Base-by-base conservation (phyloP, 2,797 vertebrate species). In the Euthynnus affinis region DNA sequence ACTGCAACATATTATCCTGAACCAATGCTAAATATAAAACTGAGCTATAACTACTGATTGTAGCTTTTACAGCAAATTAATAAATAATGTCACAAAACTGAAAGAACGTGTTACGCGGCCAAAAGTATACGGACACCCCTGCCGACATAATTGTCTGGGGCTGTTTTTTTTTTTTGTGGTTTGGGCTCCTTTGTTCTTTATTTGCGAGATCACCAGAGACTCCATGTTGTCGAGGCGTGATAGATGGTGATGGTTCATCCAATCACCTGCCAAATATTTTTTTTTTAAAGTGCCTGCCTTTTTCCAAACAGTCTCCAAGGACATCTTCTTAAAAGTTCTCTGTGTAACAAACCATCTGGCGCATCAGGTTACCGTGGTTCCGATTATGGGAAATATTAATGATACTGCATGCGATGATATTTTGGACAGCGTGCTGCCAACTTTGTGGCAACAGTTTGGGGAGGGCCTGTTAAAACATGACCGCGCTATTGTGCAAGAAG, bases 1-100 rank as follows among this genome's bases (percentile, higher is more conserved):
- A 78, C 68, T 37, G 67, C 44, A 49, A 46, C 44, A 8, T 56
- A 59, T 74, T 83, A 81, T 85, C 90, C 69, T 18, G 59, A 57
- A 74, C 27, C 42, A 27, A 34, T 13, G 23, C 78, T 74, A 83
- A 83, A 87, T 71, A 61, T 81, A 53, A 62, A 61, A 25, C 22
- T 51, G n/a, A 23, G 23, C 37, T 29, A 51, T 64, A 67, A 69
- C 64, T 42, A 22, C 23, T 52, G 37, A 64, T 55, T 65, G 34
- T 37, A 72, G 51, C 46, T 55, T 48, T 18, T 57, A 56, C 25
- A 18, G 44, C 13, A 76, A 57, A 65, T 56, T 42, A 57, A 57
- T 72, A 73, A 64, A 74, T 71, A 61, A 71, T 64, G 48, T 40
- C 58, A 69, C 46, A 77, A 22, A 70, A 74, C 22, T 62, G 49